phyloP scores from a whole-genome alignment of 2,888 invertebrate species.

The Troides aeacus region DNA sequence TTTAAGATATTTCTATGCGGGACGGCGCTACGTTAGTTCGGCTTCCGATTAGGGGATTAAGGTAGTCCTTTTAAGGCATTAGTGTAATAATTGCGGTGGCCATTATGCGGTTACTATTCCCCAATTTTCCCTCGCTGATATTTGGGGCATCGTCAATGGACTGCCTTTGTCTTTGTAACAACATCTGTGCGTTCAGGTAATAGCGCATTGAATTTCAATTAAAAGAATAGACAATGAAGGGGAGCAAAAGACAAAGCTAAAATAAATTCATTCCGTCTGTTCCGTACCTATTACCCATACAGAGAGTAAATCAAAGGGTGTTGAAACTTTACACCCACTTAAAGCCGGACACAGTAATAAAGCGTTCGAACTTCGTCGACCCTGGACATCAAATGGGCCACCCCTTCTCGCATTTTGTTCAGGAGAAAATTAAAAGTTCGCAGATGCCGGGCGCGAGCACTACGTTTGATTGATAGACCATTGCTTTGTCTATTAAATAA shows the following conservation, averaged over 20 bases:
- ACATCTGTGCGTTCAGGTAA: constrained; percentile 13
- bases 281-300: constrained; percentile 67
- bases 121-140: constrained; percentile 44
- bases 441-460: constrained; percentile 49
- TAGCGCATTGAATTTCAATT: constrained; percentile 26
- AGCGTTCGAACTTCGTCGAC: constrained; percentile 77
- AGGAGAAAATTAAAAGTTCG: constrained; percentile 72
- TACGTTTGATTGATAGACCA: constrained; percentile 35
- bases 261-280: constrained; percentile 61
- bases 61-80: constrained; percentile 77
- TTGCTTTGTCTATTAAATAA: constrained; percentile 7
- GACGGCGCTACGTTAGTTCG: constrained; percentile 76
- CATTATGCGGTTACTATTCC: constrained; percentile 71
- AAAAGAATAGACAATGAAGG: constrained; percentile 23
- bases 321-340: constrained; percentile 81
- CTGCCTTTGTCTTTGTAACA: constrained; percentile 22
- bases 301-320: constrained; percentile 80
- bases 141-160: constrained; percentile 30
- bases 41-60: constrained; percentile 79
- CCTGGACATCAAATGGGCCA: constrained; percentile 75
- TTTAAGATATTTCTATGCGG: constrained; percentile 81
- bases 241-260: constrained; percentile 49
- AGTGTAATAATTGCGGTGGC: constrained; percentile 74
- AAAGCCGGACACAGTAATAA: constrained; percentile 80
- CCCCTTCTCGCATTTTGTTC: constrained; percentile 71